phyloP scores from a whole-genome alignment of 30 jellyfish, hydroid and myxozoan genomes.

The Turritopsis dohrnii region DNA sequence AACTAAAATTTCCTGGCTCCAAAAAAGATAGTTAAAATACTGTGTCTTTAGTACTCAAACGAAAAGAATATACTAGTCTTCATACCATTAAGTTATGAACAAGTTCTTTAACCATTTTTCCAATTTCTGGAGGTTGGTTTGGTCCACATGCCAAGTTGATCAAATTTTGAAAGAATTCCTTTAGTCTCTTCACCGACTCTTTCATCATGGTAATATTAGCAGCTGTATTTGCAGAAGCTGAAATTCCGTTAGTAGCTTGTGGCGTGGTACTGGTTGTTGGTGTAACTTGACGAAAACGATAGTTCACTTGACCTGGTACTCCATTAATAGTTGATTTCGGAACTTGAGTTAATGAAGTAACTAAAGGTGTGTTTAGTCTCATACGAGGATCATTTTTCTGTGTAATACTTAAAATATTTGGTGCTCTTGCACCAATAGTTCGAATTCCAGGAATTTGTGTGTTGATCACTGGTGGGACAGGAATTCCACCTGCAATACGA shows the following conservation, averaged over 20 bases:
- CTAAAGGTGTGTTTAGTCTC: constrained; percentile 57
- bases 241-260: background rate
- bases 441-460: constrained; percentile 52
- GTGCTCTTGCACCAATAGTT: constrained; percentile 21
- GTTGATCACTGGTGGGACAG: constrained; percentile 70
- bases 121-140: constrained; percentile 97
- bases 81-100: constrained; percentile 97
- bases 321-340: constrained; percentile 58
- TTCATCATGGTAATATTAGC: constrained; percentile 66
- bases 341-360: constrained; percentile 54
- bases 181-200: constrained; percentile 91
- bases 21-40: too few relatives aligned
- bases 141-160: constrained; percentile 97
- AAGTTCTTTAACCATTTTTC: constrained; percentile 85
- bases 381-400: constrained; percentile 17
- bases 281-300: constrained; percentile 77
- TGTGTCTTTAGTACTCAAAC: too few relatives aligned
- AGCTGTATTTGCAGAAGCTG: constrained; percentile 20
- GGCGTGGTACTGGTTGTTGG: constrained; percentile 36
- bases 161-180: constrained; percentile 91
- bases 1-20: too few relatives aligned
- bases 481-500: constrained; percentile 44
- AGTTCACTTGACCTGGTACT: constrained; percentile 88
- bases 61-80: background rate
- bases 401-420: constrained; percentile 14